A percentile compares a stretch with the other conserved stretches of the same genome.
These are phyloP conservation scores for Thymallus thymallus DNA, from an alignment of 2,113 vertebrate genomes.

Conservation along the genomic window DNA sequence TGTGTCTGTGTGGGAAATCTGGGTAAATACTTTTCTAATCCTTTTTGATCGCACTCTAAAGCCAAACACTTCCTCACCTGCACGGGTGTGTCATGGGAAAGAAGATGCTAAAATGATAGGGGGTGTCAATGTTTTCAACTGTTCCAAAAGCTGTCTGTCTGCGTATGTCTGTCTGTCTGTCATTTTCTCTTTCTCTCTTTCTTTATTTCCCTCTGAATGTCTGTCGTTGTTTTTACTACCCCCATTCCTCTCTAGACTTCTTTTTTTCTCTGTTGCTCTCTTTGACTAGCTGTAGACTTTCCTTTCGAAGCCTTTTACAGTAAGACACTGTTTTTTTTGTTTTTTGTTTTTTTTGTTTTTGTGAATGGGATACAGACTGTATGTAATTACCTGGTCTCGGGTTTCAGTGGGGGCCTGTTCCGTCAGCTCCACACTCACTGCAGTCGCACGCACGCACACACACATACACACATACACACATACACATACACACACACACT, in stretches of 20 bases:
- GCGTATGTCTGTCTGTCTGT: conserved; percentile 13
- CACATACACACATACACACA: conserved; percentile 21
- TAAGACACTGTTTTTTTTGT: no score
- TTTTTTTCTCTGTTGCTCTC: conserved; percentile 4
- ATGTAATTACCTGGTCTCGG: conserved; percentile 70
- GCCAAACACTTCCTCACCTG: conserved; percentile 73
- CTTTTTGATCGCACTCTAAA: conserved; percentile 53
- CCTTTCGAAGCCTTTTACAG: background rate
- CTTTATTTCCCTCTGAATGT: background rate
- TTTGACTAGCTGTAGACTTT: conserved; percentile 14
- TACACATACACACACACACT: conserved; percentile 40
- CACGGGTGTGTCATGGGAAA: conserved; percentile 61
- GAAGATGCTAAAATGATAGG: background rate
- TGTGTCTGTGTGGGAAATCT: conserved; percentile 67
- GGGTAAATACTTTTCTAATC: conserved; percentile 71
- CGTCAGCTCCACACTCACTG: conserved; percentile 64
- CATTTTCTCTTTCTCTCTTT: background rate
- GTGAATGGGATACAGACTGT: conserved; percentile 60
- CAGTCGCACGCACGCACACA: background rate
- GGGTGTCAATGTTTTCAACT: background rate
- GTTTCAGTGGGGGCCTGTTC: conserved; percentile 69
- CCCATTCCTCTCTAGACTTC: background rate
- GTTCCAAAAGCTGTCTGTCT: background rate
- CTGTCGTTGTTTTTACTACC: background rate
- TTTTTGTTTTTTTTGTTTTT: no score